Evolutionary conservation across 1,140 invertebrate species (phyloP).

Genomic region (Conus betulinus): DNA sequence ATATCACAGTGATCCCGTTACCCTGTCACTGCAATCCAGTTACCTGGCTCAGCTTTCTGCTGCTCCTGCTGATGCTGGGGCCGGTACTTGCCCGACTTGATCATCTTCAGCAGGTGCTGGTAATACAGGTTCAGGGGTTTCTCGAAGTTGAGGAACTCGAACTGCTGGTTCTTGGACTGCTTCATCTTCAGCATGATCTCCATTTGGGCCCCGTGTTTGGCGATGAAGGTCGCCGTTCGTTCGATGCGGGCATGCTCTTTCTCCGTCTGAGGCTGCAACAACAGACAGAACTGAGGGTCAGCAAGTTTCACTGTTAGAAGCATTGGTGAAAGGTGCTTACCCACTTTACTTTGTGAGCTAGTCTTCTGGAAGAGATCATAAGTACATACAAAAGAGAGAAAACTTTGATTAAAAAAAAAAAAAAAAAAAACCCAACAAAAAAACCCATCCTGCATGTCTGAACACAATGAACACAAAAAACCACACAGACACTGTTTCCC

Average conservation of each 20-base stretch:
- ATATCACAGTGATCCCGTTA: too few species aligned
- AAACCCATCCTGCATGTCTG: too few species aligned
- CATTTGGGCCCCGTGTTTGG: slow-evolving; percentile 95
- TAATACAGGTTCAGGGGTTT: slow-evolving; percentile 93
- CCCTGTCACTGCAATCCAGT: too few species aligned
- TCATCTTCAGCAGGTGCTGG: slow-evolving; percentile 81
- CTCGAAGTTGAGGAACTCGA: slow-evolving; percentile 93
- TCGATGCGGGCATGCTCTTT: slow-evolving; percentile 97
- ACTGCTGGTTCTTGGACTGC: slow-evolving; percentile 94
- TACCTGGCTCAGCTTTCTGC: slow-evolving; percentile 25
- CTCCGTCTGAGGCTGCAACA: slow-evolving; percentile 89
- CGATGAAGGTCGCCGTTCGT: slow-evolving; percentile 96
- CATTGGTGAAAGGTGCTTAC: neutral
- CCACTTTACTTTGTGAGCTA: too few species aligned
- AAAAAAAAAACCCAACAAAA: too few species aligned
- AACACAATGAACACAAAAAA: too few species aligned
- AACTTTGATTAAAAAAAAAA: too few species aligned
- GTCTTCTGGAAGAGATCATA: neutral
- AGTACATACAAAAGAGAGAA: too few species aligned
- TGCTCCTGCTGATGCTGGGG: slow-evolving; percentile 62
- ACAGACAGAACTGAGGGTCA: slow-evolving; percentile 33
- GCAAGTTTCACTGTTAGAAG: neutral
- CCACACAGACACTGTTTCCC: too few species aligned
- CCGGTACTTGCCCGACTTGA: slow-evolving; percentile 80
- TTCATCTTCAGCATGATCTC: slow-evolving; percentile 98